Percentiles rank a stretch among this genome's conserved stretches.
phyloP scores from a whole-genome alignment of 2,888 invertebrate genomes.

The Tupiocoris notatus region DNA sequence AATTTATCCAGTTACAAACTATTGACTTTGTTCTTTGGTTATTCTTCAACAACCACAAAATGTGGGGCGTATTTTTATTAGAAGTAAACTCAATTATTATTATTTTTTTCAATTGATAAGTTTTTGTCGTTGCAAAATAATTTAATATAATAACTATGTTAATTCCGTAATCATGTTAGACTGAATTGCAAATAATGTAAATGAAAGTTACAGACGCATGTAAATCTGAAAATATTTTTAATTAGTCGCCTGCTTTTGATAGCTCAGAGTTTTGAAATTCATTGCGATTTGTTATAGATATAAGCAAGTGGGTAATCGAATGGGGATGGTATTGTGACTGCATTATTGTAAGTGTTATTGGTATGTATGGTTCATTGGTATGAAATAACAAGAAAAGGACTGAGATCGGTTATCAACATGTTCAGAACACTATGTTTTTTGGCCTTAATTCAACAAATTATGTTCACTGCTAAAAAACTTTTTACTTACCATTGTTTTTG shows the following conservation, averaged over 20 bases:
- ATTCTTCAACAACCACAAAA: too few relatives aligned
- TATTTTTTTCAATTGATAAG: background rate
- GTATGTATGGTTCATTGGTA: background rate
- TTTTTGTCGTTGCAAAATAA: background rate
- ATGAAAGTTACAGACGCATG: background rate
- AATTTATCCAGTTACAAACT: too few relatives aligned
- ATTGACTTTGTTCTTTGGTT: too few relatives aligned
- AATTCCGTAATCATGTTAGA: background rate
- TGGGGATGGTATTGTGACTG: background rate
- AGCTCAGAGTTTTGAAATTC: background rate
- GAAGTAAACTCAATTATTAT: background rate
- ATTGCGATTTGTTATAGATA: background rate
- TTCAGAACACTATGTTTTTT: too few relatives aligned
- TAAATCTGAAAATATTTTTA: background rate
- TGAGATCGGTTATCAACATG: too few relatives aligned
- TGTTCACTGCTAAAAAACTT: too few relatives aligned
- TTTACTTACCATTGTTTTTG: too few relatives aligned
- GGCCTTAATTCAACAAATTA: too few relatives aligned
- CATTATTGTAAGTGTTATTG: background rate
- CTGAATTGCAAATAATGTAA: background rate
- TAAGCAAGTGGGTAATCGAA: background rate
- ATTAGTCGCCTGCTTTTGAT: background rate
- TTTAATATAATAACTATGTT: too few relatives aligned
- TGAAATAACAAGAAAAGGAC: background rate
- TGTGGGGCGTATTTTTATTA: background rate